A percentile compares a stretch with the other conserved stretches of the same genome.
These are phyloP conservation scores for Drosophila kurseongensis DNA, from an alignment of 1,140 invertebrate genomes.

Conservation along the genomic window DNA sequence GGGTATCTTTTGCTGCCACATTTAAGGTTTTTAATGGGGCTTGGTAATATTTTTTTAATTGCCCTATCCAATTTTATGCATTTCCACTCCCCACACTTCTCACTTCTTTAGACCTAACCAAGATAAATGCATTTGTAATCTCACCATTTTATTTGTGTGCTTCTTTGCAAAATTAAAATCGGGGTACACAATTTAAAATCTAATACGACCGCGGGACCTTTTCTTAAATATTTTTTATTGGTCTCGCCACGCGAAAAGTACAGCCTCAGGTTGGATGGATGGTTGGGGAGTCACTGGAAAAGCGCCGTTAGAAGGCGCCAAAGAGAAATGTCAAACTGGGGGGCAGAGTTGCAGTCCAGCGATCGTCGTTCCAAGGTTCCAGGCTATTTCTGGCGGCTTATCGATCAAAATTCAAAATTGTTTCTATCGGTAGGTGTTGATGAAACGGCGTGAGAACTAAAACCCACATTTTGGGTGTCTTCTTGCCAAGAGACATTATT, in stretches of 20 bases:
- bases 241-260: slow-evolving; percentile 42
- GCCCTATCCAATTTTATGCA: neutral
- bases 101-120: neutral
- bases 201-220: slow-evolving; percentile 18
- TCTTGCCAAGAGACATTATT: too few species aligned
- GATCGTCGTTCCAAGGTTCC: slow-evolving; percentile 3
- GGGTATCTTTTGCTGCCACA: too few species aligned
- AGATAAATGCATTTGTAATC: neutral
- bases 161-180: slow-evolving; percentile 26
- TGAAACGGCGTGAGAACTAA: too few species aligned
- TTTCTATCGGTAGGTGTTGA: neutral
- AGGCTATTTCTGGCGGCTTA: slow-evolving; percentile 4
- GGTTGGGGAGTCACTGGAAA: slow-evolving; percentile 39
- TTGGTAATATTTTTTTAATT: neutral
- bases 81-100: neutral
- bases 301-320: slow-evolving; percentile 50
- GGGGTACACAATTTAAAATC: slow-evolving; percentile 45
- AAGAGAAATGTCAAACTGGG: slow-evolving; percentile 44
- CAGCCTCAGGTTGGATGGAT: slow-evolving; percentile 23
- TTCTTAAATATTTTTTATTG: slow-evolving; percentile 4
- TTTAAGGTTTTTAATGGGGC: too few species aligned
- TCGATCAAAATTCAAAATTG: slow-evolving; percentile 1
- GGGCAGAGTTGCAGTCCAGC: slow-evolving; percentile 34
- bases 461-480: too few species aligned
- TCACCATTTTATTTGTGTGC: slow-evolving; percentile 33